Evolutionary conservation across 1,140 invertebrate genomes (phyloP).

Genomic region (Lordiphosa stackelbergi): DNA sequence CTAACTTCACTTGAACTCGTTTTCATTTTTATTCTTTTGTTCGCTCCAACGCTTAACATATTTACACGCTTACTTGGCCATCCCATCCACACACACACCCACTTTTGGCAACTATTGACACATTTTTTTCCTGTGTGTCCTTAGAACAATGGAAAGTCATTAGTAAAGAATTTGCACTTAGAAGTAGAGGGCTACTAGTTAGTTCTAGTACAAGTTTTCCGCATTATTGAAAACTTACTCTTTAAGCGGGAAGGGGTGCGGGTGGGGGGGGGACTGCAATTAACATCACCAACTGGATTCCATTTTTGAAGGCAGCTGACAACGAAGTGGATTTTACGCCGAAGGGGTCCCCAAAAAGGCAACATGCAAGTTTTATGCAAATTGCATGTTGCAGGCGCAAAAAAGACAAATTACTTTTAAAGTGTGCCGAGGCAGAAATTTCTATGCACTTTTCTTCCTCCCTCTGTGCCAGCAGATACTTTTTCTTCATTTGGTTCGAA

Average conservation of each 20-base stretch:
- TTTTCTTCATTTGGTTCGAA: conserved; percentile 46
- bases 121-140: conserved; percentile 24
- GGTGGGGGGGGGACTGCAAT: conserved; percentile 50
- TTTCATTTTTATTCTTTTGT: background rate
- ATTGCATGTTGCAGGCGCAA: conserved; percentile 56
- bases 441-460: conserved; percentile 5
- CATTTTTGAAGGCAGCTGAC: conserved; percentile 35
- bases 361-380: conserved; percentile 68
- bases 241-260: conserved; percentile 7
- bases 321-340: conserved; percentile 65
- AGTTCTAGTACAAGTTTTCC: conserved; percentile 37
- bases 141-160: conserved; percentile 50
- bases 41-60: background rate
- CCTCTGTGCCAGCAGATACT: background rate
- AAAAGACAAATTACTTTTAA: conserved; percentile 74
- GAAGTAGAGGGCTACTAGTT: conserved; percentile 22
- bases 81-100: conserved; percentile 19
- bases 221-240: conserved; percentile 69
- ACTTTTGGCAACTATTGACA: conserved; percentile 39
- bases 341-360: conserved; percentile 33
- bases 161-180: conserved; percentile 53
- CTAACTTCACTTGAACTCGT: no score
- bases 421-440: conserved; percentile 48
- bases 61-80: conserved; percentile 27
- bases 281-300: conserved; percentile 33